These are phyloP conservation scores for Cebidichthys violaceus DNA, from an alignment of 2,113 vertebrate genomes.

Conservation along the genomic window DNA sequence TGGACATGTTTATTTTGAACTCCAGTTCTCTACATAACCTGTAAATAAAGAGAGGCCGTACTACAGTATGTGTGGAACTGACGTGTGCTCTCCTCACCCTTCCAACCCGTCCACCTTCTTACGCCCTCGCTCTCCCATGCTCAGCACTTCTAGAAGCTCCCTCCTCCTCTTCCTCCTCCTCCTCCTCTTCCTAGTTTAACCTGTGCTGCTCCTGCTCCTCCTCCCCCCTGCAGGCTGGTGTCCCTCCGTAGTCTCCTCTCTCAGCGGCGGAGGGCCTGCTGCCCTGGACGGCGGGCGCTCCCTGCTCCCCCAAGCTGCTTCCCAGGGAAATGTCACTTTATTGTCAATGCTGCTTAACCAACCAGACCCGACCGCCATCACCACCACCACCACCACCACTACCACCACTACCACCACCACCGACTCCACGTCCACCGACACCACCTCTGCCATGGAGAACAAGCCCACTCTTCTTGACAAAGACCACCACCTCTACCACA, in stretches of 20 bases:
- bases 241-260: slow-evolving; percentile 96
- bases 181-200: slow-evolving; percentile 68
- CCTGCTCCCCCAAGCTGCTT: slow-evolving; percentile 99
- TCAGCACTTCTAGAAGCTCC: slow-evolving; percentile 69
- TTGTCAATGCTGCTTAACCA: slow-evolving; percentile 99
- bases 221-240: slow-evolving; percentile 91
- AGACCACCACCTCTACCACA: slow-evolving; percentile 54
- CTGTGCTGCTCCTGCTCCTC: slow-evolving; percentile 65
- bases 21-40: neutral
- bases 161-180: slow-evolving; percentile 44
- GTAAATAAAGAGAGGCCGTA: slow-evolving; percentile 25
- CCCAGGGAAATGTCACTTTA: slow-evolving; percentile 99
- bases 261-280: slow-evolving; percentile 96
- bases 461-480: slow-evolving; percentile 48
- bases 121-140: slow-evolving; percentile 1
- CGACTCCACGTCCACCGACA: slow-evolving; percentile 73
- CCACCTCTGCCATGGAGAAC: slow-evolving; percentile 83
- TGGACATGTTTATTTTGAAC: neutral
- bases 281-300: slow-evolving; percentile 98
- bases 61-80: slow-evolving; percentile 26
- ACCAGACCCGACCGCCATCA: slow-evolving; percentile 84
- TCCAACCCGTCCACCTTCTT: slow-evolving; percentile 3
- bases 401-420: slow-evolving; percentile 86
- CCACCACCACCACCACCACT: slow-evolving; percentile 63
- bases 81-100: slow-evolving; percentile 44